A percentile compares a stretch with the other conserved stretches of the same genome.
Conservation (phyloP, 2,797 vertebrate species). For the Alectoris magna region DNA sequence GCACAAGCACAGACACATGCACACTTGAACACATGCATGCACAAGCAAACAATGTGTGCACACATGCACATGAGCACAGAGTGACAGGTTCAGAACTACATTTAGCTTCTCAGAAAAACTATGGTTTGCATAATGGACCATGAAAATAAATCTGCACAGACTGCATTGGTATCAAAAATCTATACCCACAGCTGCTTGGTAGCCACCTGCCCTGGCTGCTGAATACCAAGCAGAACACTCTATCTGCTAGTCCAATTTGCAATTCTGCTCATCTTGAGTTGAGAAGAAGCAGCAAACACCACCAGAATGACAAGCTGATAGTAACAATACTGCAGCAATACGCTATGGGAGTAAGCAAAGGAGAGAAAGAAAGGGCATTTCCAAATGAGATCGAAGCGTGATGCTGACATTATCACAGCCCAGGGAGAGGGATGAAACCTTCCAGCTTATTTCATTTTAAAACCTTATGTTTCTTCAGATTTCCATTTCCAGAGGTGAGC, state of each 20-base stretch:
- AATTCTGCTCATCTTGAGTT: constrained; percentile 9
- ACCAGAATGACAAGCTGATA: constrained; percentile 12
- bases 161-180: constrained; percentile 6
- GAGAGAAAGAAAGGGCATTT: not conserved
- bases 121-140: not conserved
- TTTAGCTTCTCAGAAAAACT: not conserved
- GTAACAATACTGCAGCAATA: not conserved
- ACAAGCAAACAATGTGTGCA: not conserved
- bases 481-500: constrained; percentile 14
- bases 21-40: not conserved
- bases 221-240: not conserved
- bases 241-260: not conserved
- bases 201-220: not conserved
- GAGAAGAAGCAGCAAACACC: not conserved
- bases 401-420: not conserved
- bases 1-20: not conserved
- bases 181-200: not conserved
- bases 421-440: not conserved
- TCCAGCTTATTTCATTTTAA: not conserved
- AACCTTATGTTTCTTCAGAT: not conserved
- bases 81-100: not conserved
- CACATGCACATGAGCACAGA: not conserved
- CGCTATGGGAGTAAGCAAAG: not conserved
- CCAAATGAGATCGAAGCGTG: constrained; percentile 2
- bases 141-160: not conserved